A percentile compares a stretch with the other conserved stretches of the same genome.
These are phyloP conservation scores for Dendrocincla tyrannina DNA, from an alignment of 2,797 vertebrate species.

Conservation along the genomic window DNA sequence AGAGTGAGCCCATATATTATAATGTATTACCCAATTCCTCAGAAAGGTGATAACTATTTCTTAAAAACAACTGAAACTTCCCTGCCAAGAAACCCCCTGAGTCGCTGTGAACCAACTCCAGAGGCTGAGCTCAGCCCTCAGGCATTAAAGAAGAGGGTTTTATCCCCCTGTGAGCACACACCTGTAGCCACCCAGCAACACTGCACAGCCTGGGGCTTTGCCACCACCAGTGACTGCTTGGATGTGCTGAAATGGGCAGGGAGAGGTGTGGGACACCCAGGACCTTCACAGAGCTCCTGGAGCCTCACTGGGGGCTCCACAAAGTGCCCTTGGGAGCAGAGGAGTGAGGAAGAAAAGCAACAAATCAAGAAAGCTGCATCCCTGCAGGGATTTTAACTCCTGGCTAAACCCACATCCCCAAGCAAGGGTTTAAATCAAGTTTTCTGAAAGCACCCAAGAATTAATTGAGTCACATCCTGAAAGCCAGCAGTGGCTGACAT, in stretches of 20 bases:
- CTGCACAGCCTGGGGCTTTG: fast-evolving
- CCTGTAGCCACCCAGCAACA: not conserved
- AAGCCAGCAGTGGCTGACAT: not conserved
- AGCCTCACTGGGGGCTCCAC: fast-evolving
- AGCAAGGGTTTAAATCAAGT: not conserved
- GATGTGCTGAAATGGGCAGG: not conserved
- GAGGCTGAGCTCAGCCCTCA: not conserved
- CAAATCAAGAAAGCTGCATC: not conserved
- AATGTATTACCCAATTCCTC: not conserved
- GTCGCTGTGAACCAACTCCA: not conserved
- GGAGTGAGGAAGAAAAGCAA: not conserved
- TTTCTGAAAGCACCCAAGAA: not conserved
- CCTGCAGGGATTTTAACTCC: not conserved
- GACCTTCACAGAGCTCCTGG: not conserved
- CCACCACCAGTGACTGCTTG: not conserved
- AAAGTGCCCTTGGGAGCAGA: not conserved
- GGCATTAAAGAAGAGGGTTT: not conserved
- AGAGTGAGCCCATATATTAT: not conserved
- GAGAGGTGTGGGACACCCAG: not conserved
- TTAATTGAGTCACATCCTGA: not conserved
- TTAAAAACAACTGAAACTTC: not conserved
- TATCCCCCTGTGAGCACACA: not conserved
- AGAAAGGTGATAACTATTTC: not conserved
- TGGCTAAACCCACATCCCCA: not conserved
- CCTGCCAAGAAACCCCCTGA: not conserved